Conservation (phyloP, 2,113 vertebrate species). For the Apteryx owenii region DNA sequence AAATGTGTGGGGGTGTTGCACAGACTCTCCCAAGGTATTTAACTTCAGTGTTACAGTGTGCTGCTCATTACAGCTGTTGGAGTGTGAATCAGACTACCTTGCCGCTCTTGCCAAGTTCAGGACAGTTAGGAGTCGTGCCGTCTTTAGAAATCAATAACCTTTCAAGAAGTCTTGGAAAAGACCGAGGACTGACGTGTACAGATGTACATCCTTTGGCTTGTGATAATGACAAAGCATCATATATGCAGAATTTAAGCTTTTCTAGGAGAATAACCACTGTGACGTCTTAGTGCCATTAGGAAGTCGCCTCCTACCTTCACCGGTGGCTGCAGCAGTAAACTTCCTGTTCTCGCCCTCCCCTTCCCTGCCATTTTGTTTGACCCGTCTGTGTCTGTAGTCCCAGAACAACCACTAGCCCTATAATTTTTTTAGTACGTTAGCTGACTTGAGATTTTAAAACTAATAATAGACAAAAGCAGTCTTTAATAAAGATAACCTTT, state of each 20-base stretch:
- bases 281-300: not conserved
- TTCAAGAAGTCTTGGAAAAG: not conserved
- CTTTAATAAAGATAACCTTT: conserved; percentile 41
- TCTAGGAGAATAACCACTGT: not conserved
- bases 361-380: not conserved
- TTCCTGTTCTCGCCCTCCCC: not conserved
- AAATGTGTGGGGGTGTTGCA: not conserved
- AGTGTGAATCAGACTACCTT: not conserved
- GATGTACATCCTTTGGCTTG: not conserved
- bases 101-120: not conserved
- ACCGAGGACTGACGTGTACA: not conserved
- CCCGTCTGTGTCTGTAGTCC: not conserved
- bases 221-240: not conserved
- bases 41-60: not conserved
- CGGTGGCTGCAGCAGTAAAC: not conserved
- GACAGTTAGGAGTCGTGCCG: not conserved
- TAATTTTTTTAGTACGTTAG: not conserved
- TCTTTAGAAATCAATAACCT: not conserved
- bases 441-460: not conserved
- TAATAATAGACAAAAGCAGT: not conserved
- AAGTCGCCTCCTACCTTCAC: not conserved
- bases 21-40: not conserved
- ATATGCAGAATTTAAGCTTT: not conserved
- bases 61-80: not conserved
- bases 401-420: not conserved